Evolutionary conservation across 2,113 vertebrate genomes (phyloP), one percentile per base, ranked within the genome.

Genomic region (Phyllopteryx taeniolatus): DNA sequence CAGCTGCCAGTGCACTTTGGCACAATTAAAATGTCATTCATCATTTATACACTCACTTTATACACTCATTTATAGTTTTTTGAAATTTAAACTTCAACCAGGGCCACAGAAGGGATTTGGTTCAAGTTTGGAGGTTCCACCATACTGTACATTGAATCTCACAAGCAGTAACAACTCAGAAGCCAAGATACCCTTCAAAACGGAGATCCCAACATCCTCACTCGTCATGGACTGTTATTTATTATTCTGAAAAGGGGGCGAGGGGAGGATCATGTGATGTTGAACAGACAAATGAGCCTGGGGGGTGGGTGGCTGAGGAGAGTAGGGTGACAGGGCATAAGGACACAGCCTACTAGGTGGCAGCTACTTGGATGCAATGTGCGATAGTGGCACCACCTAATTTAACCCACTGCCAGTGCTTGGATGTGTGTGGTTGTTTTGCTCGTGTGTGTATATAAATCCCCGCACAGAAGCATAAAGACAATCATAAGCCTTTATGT

Each of bases 381-480:
- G 77, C 64, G 54, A 71, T 70, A 68, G 81, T 78, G 81, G 80
- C 79, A 82, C 69, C 53, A 64, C 70, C 79, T 77, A 72, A 77
- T 82, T 82, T 57, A 84, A 65, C 65, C 47, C 68, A 7, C 49
- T 71, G 62, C 75, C 63, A 12, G 64, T 44, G 8, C 46, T 57
- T 8, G 9, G 39, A 54, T 64, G 79, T 56, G 74, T 27, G 67
- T 20, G 20, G 47, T 7, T 70, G 71, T 22, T 69, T 73, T 62
- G 62, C 42, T 31, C 19, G 49, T 22, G 68, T 27, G 22, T 51
- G 22, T n/a, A 9, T 19, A 43, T n/a, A 43, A 33, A 31, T 20
- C 20, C 42, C 5, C 64, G 47, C 64, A 47, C 22, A 27, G 42
- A 65, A 66, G 22, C 43, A 15, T 49, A 22, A 42, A 46, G 46